Base-by-base conservation (phyloP, 2,888 invertebrate genomes). In the Amiota mariae region DNA sequence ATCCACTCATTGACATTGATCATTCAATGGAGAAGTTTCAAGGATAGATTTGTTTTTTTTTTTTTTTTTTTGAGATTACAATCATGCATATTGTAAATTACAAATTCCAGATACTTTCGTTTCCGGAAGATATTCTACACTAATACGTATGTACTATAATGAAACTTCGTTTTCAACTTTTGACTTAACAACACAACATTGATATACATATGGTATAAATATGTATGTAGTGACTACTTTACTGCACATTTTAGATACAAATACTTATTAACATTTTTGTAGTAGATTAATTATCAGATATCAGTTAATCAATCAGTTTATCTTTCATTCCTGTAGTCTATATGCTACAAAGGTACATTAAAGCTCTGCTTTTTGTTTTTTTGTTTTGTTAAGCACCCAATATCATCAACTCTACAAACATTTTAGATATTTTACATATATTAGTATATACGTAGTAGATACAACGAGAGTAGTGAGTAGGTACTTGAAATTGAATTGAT, bases 321-420 rank as follows among this genome's bases (percentile, higher is more conserved):
- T 59, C 18, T n/a, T 59, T 18, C 36, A 0, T 63, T 12, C 24
- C 54, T 68, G 67, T 68, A 54, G 36, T 36, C 36, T 36, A 36
- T 49, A 48, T 20, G 15, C 54, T 59, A 56, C 70, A 70, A 70
- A 57, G 57, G 56, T 70, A 56, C 70, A 70, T 70, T 70, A 70
- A 70, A 70, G 56, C 70, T 70, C 57, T 70, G 59, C 56, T 56
- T 70, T 67, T 67, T 24, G n/a, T n/a, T n/a, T n/a, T n/a, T n/a
- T n/a, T n/a, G n/a, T n/a, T n/a, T n/a, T n/a, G 36, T 24, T 59
- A 70, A 70, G 57, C 70, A 70, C 56, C 56, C 46, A 24, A 70
- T 3, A 54, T 20, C n/a, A n/a, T n/a, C n/a, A 15, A 47, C 66
- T 66, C n/a, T 68, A 54, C 56, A 15, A 15, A 15, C 47, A n/a